Evolutionary conservation across 92 coral and sea anemone genomes (phyloP), one percentile per base, ranked within the genome.

Genomic region (Actinernus sp.): DNA sequence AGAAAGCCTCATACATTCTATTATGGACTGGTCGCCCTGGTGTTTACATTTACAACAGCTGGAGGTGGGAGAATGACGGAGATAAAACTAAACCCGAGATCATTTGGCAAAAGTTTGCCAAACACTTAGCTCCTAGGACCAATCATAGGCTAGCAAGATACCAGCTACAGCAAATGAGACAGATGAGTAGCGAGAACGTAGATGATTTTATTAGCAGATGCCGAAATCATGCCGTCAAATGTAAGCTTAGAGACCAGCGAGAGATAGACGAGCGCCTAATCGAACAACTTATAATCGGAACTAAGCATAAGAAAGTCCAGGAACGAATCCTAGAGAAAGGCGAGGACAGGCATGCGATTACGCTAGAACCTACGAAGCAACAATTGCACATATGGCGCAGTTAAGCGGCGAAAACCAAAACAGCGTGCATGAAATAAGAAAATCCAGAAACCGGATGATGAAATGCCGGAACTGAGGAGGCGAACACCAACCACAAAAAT

Each of bases 311-410:
- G 33, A 61, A 78, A 49, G 70, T 69, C 2, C 86, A 78, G 41
- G 85, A 87, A 48, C 32, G 85, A 50, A 29, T 82, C 6, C 22
- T 65, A 24, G 73, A 58, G 40, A 77, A 88, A 38, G 81, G 74
- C 30, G 74, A 74, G 28, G 38, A 59, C 39, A 87, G 55, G 91
- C 73, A 24, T 63, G 78, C 10, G 82, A 71, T 39, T 49, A 39
- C 56, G 75, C 77, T 6, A 71, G 86, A 67, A 85, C 91, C 30
- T 65, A 71, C 34, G 75, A 68, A 47, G 85, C 90, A 11, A 84
- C 85, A 1, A 27, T 61, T 13, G 32, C 60, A 0, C 83, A 82
- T 48, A n/a, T n/a, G n/a, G n/a, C n/a, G n/a, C n/a, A n/a, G n/a
- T n/a, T n/a, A n/a, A n/a, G n/a, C n/a, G n/a, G n/a, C n/a, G n/a